Percentiles rank a stretch among this genome's conserved stretches.
phyloP scores from a whole-genome alignment of 1,140 invertebrate species.

The Epicauta chinensis region DNA sequence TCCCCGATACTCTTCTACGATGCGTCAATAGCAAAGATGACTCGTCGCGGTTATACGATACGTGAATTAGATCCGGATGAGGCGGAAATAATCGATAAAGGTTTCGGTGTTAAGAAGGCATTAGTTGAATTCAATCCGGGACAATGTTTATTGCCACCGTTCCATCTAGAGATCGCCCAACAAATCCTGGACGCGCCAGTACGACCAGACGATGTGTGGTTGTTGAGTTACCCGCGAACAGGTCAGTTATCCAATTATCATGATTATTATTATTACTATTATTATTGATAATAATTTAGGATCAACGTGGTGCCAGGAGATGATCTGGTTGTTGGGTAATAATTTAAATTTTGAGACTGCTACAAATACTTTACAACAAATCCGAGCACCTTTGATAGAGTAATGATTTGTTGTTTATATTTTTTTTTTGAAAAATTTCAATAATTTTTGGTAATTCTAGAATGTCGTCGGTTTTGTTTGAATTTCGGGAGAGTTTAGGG shows the following conservation, averaged over 20 bases:
- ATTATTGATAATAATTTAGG: slow-evolving; percentile 47
- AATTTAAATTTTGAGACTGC: slow-evolving; percentile 71
- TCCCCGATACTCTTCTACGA: too few species aligned
- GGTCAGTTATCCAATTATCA: slow-evolving; percentile 46
- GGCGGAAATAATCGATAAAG: slow-evolving; percentile 54
- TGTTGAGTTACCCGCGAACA: slow-evolving; percentile 75
- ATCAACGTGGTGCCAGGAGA: slow-evolving; percentile 84
- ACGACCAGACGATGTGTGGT: slow-evolving; percentile 67
- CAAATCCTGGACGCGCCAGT: slow-evolving; percentile 61
- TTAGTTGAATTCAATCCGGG: slow-evolving; percentile 66
- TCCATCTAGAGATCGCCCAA: slow-evolving; percentile 59
- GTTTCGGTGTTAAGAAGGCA: slow-evolving; percentile 60
- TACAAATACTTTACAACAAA: slow-evolving; percentile 55
- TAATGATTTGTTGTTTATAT: slow-evolving; percentile 19
- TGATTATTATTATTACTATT: slow-evolving; percentile 1
- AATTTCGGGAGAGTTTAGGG: slow-evolving; percentile 18
- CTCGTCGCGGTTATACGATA: too few species aligned
- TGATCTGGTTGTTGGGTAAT: slow-evolving; percentile 79
- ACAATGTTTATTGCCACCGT: slow-evolving; percentile 57
- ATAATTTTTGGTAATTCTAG: slow-evolving; percentile 17
- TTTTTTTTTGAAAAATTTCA: too few species aligned
- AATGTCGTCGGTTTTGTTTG: slow-evolving; percentile 22
- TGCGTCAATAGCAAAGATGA: too few species aligned
- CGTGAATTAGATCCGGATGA: too few species aligned
- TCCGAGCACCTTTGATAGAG: slow-evolving; percentile 40